Percentiles rank a stretch among this genome's conserved stretches.
Evolutionary conservation across 1,140 invertebrate genomes (phyloP).

Genomic region (Himalopsyche phryganea): DNA sequence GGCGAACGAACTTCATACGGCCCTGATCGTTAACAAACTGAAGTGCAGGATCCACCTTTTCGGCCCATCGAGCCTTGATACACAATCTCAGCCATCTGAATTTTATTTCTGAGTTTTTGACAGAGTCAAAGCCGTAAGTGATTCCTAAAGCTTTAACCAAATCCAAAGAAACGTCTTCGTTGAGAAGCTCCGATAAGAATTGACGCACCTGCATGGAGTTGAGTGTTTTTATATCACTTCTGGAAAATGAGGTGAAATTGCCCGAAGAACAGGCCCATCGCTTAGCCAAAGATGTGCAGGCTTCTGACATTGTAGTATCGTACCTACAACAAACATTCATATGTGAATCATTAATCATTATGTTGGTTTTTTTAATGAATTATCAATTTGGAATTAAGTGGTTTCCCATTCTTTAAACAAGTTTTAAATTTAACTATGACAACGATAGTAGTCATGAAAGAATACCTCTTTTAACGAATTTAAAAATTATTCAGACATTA

Average conservation of each 20-base stretch:
- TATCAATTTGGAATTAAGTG: too few relatives aligned
- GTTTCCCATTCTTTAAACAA: too few relatives aligned
- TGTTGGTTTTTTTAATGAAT: too few relatives aligned
- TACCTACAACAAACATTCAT: slow-evolving; percentile 53
- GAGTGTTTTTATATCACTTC: slow-evolving; percentile 8
- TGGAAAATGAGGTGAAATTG: slow-evolving; percentile 17
- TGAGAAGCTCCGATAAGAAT: slow-evolving; percentile 70
- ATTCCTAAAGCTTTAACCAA: slow-evolving; percentile 64
- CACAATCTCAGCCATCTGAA: slow-evolving; percentile 78
- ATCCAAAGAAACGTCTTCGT: slow-evolving; percentile 50
- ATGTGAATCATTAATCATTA: too few relatives aligned
- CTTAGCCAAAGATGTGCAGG: slow-evolving; percentile 58
- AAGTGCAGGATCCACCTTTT: slow-evolving; percentile 64
- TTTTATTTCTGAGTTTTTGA: slow-evolving; percentile 78
- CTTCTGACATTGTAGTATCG: slow-evolving; percentile 66
- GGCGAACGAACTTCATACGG: slow-evolving; percentile 86
- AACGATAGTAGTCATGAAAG: too few relatives aligned
- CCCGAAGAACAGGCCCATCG: slow-evolving; percentile 35
- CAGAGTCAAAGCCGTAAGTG: slow-evolving; percentile 64
- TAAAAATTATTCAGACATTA: too few relatives aligned
- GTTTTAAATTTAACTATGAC: too few relatives aligned
- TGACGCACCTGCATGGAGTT: slow-evolving; percentile 64
- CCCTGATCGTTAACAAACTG: slow-evolving; percentile 79
- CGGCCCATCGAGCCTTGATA: slow-evolving; percentile 66
- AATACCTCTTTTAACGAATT: too few relatives aligned